phyloP scores from a whole-genome alignment of 2,888 invertebrate genomes.

The Spodoptera picta region DNA sequence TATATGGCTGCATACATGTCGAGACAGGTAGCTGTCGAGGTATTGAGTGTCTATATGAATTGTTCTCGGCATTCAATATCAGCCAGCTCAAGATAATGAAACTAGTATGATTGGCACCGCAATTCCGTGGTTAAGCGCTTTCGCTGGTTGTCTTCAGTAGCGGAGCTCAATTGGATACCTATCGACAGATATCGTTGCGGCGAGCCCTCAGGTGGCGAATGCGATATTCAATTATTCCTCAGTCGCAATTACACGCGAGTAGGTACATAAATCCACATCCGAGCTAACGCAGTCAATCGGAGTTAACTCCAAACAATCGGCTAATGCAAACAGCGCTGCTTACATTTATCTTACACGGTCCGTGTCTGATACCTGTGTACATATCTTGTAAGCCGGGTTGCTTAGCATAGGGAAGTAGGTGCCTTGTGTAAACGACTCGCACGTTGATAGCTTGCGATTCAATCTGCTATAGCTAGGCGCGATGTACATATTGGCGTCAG shows the following conservation, averaged over 20 bases:
- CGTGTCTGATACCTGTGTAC: slow-evolving; percentile 46
- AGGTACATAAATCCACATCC: slow-evolving; percentile 42
- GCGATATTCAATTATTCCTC: slow-evolving; percentile 74
- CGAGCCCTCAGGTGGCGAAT: slow-evolving; percentile 63
- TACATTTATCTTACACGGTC: slow-evolving; percentile 53
- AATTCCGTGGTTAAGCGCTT: slow-evolving; percentile 57
- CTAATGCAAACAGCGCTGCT: slow-evolving; percentile 69
- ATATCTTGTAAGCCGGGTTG: slow-evolving; percentile 48
- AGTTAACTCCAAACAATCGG: slow-evolving; percentile 76
- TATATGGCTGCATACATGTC: slow-evolving; percentile 1
- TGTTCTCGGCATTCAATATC: slow-evolving; percentile 56
- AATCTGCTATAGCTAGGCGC: slow-evolving; percentile 53
- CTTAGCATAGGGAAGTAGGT: slow-evolving; percentile 62
- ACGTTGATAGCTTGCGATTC: slow-evolving; percentile 61
- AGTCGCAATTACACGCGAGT: slow-evolving; percentile 58
- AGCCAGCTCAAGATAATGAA: slow-evolving; percentile 65
- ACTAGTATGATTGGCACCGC: slow-evolving; percentile 60
- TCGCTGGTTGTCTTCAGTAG: slow-evolving; percentile 52
- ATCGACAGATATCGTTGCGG: slow-evolving; percentile 62
- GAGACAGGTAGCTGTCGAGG: slow-evolving; percentile 10
- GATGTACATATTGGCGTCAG: slow-evolving; percentile 22
- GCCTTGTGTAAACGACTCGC: slow-evolving; percentile 64
- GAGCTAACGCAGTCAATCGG: slow-evolving; percentile 64
- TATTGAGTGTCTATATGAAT: slow-evolving; percentile 40
- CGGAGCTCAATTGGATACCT: slow-evolving; percentile 71